Base-by-base conservation (phyloP, 1,140 invertebrate species). In the Cydia splendana region DNA sequence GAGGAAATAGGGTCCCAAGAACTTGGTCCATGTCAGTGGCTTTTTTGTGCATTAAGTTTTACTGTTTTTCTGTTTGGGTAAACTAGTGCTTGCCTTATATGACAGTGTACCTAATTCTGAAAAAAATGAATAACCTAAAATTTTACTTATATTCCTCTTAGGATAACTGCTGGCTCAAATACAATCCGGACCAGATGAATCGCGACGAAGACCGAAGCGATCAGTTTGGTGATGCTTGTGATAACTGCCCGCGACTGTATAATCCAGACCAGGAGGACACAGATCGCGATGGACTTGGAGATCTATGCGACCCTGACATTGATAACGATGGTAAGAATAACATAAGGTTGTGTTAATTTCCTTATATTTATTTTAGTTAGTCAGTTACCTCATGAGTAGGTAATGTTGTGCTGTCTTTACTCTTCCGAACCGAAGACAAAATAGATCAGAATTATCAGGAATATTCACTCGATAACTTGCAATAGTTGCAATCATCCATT, bases 151-250 rank as follows among this genome's bases (percentile, higher is more conserved):
- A 13, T 48, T 48, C 51, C 42, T 77, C 81, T 13, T 69, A 93
- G 78, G 98, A 98, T 87, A 98, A 99, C 87, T 99, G 98, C 86
- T 95, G 95, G 0, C 93, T 97, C 6, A 96, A 95, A 12, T 95
- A 95, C 34, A 99, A 98, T 93, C 95, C 97, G 0, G 95, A 97
- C 84, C 97, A 98, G 91, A 85, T 94, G 57, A 97, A 98, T 88
- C 86, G 91, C 0, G 96, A 97, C 87, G 89, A 92, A 42, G 90
- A 91, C 51, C 76, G 86, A 0, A 88, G 82, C 18, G 91, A 93
- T 77, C 91, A 91, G 57, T 82, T 87, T 3, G 91, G 91, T 0
- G 90, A 93, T 20, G 89, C 88, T 0, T 93, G 91, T 51, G 98
- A 98, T 87, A 98, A 98, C 88, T 98, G 98, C 87, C 97, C 97